These are phyloP conservation scores for Xanthia togata DNA, from an alignment of 2,888 invertebrate genomes.

Conservation along the genomic window DNA sequence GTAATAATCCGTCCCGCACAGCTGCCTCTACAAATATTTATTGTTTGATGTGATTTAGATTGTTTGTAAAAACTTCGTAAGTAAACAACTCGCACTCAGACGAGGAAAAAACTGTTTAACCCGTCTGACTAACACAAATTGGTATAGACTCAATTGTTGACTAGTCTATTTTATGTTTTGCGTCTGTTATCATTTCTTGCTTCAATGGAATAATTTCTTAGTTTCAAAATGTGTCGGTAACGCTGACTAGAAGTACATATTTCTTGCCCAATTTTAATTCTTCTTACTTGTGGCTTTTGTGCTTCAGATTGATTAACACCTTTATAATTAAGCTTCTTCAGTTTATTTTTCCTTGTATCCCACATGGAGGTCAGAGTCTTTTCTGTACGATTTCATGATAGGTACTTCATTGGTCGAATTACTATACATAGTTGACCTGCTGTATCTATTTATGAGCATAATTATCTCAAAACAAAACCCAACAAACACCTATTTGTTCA, in stretches of 20 bases:
- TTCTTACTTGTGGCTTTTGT: neutral
- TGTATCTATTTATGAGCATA: neutral
- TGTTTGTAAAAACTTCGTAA: slow-evolving; percentile 63
- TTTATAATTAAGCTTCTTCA: neutral
- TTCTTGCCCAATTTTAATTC: neutral
- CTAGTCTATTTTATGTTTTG: neutral
- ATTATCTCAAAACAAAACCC: neutral
- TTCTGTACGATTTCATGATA: neutral
- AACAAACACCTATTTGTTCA: neutral
- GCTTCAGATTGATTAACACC: neutral
- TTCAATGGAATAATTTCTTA: neutral
- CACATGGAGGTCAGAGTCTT: neutral
- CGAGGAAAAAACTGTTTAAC: slow-evolving; percentile 29
- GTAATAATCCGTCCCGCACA: slow-evolving; percentile 85
- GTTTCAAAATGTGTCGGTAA: neutral
- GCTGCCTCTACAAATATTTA: slow-evolving; percentile 90
- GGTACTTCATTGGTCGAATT: neutral
- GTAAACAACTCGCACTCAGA: slow-evolving; percentile 42
- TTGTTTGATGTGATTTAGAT: slow-evolving; percentile 78
- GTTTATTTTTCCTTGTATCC: neutral
- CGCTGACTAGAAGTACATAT: neutral
- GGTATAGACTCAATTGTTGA: neutral
- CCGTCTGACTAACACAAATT: neutral
- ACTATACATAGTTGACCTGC: too few relatives aligned
- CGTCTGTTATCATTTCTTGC: too few relatives aligned